A percentile compares a stretch with the other conserved stretches of the same genome.
Evolutionary conservation across 2,113 vertebrate genomes (phyloP).

Genomic region (Morphnarchus princeps): DNA sequence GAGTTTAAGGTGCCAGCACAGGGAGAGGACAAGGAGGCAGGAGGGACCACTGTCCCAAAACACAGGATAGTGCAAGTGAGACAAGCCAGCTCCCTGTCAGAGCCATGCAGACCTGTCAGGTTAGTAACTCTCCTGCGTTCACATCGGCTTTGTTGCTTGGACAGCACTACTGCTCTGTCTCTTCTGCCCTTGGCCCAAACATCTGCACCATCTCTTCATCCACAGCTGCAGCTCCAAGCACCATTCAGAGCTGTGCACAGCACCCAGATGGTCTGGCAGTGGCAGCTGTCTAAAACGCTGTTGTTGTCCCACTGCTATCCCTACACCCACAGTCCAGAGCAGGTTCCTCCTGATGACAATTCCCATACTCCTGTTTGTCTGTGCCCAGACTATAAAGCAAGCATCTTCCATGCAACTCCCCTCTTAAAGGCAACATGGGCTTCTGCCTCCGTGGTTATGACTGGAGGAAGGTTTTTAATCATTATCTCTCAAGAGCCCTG

Average conservation of each 20-base stretch:
- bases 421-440: not conserved
- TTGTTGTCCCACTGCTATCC: not conserved
- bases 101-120: not conserved
- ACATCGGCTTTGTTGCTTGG: not conserved
- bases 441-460: not conserved
- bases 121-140: not conserved
- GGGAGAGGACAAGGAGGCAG: not conserved
- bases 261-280: not conserved
- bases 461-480: not conserved
- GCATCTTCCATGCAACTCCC: not conserved
- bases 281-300: not conserved
- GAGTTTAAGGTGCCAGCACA: not conserved
- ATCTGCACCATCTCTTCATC: not conserved
- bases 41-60: not conserved
- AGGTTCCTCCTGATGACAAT: accelerated
- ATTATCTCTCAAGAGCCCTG: not conserved
- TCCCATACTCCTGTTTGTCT: not conserved
- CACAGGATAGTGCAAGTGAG: not conserved
- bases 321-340: not conserved
- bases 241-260: not conserved
- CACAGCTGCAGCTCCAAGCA: not conserved
- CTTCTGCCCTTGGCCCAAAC: not conserved
- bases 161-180: not conserved
- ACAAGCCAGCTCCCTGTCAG: not conserved
- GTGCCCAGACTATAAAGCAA: not conserved